Conservation (phyloP, 2,888 invertebrate species). For the Cetonia aurata region DNA sequence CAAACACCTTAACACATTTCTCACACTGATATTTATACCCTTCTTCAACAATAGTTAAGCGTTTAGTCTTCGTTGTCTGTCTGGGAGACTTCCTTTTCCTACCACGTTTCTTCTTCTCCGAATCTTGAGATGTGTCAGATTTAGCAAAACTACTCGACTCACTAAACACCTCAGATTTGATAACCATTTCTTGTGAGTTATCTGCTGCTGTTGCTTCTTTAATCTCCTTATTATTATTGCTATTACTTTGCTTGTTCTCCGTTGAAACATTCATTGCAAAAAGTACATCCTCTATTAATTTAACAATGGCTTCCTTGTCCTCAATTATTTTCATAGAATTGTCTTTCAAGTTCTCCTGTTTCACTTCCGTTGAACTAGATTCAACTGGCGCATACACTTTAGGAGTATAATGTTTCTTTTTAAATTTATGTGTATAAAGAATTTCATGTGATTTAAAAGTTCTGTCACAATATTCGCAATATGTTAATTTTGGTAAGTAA, state of each 20-base stretch:
- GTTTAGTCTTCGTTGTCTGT: conserved; percentile 53
- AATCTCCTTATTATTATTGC: conserved; percentile 45
- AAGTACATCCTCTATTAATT: conserved; percentile 63
- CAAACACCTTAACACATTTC: conserved; percentile 61
- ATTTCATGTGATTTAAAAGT: conserved; percentile 68
- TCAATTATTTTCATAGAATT: conserved; percentile 50
- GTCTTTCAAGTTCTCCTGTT: conserved; percentile 20
- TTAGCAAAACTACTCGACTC: conserved; percentile 45
- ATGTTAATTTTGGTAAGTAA: conserved; percentile 65
- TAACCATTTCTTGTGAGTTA: conserved; percentile 40
- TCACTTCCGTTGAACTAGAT: conserved; percentile 11
- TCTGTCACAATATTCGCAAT: conserved; percentile 67
- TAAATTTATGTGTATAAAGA: conserved; percentile 72
- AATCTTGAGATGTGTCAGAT: conserved; percentile 46
- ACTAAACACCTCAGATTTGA: conserved; percentile 53
- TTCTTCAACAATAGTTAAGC: conserved; percentile 54
- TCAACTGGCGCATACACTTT: conserved; percentile 53
- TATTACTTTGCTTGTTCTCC: conserved; percentile 43
- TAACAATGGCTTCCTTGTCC: conserved; percentile 61
- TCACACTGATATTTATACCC: conserved; percentile 66
- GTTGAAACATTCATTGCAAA: conserved; percentile 60
- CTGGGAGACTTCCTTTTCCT: conserved; percentile 62
- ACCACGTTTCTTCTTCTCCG: conserved; percentile 59
- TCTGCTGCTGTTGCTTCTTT: conserved; percentile 38
- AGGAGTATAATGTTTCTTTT: conserved; percentile 67